Conservation (phyloP, 2,888 invertebrate species). For the Platycheirus albimanus region DNA sequence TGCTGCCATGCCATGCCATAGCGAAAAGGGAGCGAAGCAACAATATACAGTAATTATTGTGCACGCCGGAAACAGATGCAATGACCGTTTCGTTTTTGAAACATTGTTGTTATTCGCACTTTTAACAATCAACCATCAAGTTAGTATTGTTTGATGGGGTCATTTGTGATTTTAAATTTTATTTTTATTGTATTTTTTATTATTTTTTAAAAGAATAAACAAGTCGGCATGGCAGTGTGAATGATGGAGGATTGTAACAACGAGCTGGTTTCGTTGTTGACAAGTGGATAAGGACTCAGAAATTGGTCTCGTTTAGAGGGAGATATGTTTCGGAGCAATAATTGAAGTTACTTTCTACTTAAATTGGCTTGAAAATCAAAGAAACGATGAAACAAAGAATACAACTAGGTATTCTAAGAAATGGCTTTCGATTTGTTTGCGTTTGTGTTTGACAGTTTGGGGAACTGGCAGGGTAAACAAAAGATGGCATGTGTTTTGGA, state of each 20-base stretch:
- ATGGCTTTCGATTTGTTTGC: no score
- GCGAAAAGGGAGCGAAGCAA: not conserved
- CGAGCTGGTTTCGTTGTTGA: not conserved
- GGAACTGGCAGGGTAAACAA: no score
- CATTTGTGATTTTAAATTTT: constrained; percentile 1
- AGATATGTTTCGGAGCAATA: no score
- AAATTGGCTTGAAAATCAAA: no score
- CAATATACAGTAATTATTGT: not conserved
- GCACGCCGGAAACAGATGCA: constrained; percentile 18
- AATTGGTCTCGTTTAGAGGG: no score
- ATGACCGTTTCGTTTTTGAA: not conserved
- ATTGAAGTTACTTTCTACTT: no score
- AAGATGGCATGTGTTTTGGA: no score
- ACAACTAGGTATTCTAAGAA: no score
- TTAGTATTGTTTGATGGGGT: constrained; percentile 3
- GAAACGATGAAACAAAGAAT: no score
- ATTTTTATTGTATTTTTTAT: not conserved
- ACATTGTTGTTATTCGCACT: not conserved
- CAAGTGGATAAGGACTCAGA: no score
- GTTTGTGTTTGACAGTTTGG: no score
- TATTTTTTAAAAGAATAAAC: not conserved
- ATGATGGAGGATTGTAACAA: not conserved
- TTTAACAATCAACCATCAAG: constrained; percentile 10
- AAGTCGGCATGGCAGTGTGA: not conserved
- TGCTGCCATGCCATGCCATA: no score